Conservation (phyloP, 2,888 invertebrate genomes). For the Erynnis tages region DNA sequence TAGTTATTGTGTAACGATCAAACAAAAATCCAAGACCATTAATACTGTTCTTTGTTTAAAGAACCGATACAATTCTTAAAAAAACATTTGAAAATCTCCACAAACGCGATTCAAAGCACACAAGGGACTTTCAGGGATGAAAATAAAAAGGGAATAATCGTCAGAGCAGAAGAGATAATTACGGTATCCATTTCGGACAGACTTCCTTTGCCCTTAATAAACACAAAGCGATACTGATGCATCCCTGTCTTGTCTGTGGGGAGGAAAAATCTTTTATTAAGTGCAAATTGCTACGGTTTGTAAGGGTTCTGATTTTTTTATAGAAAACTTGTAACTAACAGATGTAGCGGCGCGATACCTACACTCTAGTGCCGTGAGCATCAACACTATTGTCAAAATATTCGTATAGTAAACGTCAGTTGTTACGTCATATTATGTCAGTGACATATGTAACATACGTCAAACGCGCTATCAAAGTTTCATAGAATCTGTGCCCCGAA, state of each 20-base stretch:
- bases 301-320: background rate
- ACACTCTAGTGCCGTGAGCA: too few relatives aligned
- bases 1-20: too few relatives aligned
- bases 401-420: too few relatives aligned
- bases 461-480: too few relatives aligned
- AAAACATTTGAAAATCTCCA: background rate
- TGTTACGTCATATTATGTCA: too few relatives aligned
- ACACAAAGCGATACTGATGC: slow-evolving; percentile 28
- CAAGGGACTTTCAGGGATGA: background rate
- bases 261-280: slow-evolving; percentile 20
- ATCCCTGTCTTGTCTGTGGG: slow-evolving; percentile 21
- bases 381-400: too few relatives aligned
- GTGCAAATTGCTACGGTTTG: background rate
- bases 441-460: too few relatives aligned
- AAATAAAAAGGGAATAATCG: slow-evolving; percentile 23
- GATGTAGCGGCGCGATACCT: too few relatives aligned
- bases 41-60: too few relatives aligned
- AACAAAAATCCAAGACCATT: too few relatives aligned
- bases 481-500: too few relatives aligned
- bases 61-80: background rate
- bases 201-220: slow-evolving; percentile 27
- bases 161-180: slow-evolving; percentile 23
- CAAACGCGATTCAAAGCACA: background rate
- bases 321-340: background rate
- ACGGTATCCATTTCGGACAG: slow-evolving; percentile 20